Base-by-base conservation (phyloP, 2,113 vertebrate genomes). In the Anhinga anhinga region DNA sequence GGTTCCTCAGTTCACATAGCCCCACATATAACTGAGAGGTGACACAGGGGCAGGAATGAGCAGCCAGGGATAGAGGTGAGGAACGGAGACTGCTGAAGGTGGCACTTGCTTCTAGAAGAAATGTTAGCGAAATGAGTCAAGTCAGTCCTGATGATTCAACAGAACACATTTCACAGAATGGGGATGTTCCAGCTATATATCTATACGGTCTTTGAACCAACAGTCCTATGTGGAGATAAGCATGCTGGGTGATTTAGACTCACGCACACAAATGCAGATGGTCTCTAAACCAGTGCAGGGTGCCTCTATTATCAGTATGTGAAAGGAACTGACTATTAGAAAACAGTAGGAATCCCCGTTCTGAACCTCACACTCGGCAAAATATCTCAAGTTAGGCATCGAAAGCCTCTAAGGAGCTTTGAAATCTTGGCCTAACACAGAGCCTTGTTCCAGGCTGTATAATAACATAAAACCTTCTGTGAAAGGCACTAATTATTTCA, bases 401-500 rank as follows among this genome's bases (percentile, higher is more conserved):
- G 88, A 92, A 95, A 95, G 72, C 93, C 86, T 78, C 91, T 91
- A 89, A 92, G 89, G 66, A 95, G 93, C 91, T 94, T 95, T 97
- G 91, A 95, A 97, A 97, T 91, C 66, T 78, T 80, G 89, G 86
- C 78, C 78, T 92, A 91, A 95, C 66, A 76, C 56, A 80, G 77
- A 93, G 34, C 36, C 50, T 93, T 55, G 79, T 95, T 95, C 88
- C 93, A 84, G 83, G 78, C 70, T 90, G 78, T 89, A 76, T 94
- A 93, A 96, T 92, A 97, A 85, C 86, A 65, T 76, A 84, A 92
- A 97, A 91, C 86, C 95, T 91, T 58, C 81, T 95, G 86, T 94
- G 94, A 96, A 95, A 95, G 86, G 77, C 77, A 77, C 87, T 97
- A 94, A 97, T 97, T 96, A 97, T 93, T 96, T 96, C 86, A 89